Evolutionary conservation across 1,140 invertebrate genomes (phyloP), one percentile per base, ranked within the genome.

Genomic region (Ceratitis capitata): DNA sequence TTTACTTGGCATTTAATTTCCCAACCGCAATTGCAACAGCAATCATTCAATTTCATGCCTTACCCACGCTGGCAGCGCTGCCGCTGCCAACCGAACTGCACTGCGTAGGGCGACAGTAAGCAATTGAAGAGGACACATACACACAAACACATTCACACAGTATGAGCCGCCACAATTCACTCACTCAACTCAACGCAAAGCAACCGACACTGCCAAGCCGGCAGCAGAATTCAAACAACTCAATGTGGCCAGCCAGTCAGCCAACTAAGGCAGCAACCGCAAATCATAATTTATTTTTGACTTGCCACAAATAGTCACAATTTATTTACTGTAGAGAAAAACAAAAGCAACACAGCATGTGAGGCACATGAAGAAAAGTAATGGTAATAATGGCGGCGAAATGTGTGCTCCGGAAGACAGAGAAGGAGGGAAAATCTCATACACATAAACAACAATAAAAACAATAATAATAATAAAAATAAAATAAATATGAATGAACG

Each of bases 211-310:
- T 12, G 35, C 6, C 39, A 39, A 10, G 26, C n/a, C 14, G n/a
- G 39, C n/a, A n/a, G n/a, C n/a, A n/a, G n/a, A n/a, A n/a, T n/a
- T n/a, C 35, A n/a, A 74, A 32, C 39, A 74, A 39, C 69, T 23
- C 35, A 42, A 16, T 29, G 26, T 32, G 29, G 29, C 61, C 7
- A 14, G 47, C n/a, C 7, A 49, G 14, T 3, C 56, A 64, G 29
- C 61, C 69, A 78, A 78, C 69, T 78, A 45, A 78, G 69, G 69
- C 69, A 78, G 69, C 39, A 78, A 78, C 35, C 69, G 69, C 69
- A 78, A 78, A 78, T 78, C 69, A 45, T 78, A 78, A 78, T 78
- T 78, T 78, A 78, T 78, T 78, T 78, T 78, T 78, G 69, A 78
- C 69, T 78, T 78, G 69, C 69, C 69, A 78, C 69, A 78, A 45